Conservation (phyloP, 2,888 invertebrate genomes). For the Craniophora ligustri region DNA sequence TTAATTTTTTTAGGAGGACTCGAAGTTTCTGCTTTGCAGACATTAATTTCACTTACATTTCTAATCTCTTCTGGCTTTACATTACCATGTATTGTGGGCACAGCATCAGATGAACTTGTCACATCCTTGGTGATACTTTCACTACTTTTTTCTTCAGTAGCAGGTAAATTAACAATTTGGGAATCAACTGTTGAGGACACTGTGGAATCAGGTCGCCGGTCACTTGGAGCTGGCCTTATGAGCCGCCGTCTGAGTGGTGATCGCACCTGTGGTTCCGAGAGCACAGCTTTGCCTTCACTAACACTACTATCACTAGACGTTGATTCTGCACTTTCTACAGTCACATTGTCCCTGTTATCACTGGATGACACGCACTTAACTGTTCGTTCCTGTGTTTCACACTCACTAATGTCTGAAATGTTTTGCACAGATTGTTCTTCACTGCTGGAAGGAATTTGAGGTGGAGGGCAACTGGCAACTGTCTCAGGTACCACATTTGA, state of each 20-base stretch:
- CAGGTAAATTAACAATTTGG: constrained; percentile 65
- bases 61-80: constrained; percentile 81
- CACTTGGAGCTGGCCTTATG: constrained; percentile 78
- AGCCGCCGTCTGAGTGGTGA: constrained; percentile 78
- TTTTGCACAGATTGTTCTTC: constrained; percentile 69
- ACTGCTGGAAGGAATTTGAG: constrained; percentile 72
- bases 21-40: constrained; percentile 86
- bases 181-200: constrained; percentile 84
- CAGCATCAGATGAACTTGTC: constrained; percentile 84
- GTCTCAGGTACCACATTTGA: constrained; percentile 44
- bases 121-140: constrained; percentile 80
- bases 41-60: constrained; percentile 83
- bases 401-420: constrained; percentile 68
- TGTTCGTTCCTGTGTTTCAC: constrained; percentile 77
- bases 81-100: constrained; percentile 76
- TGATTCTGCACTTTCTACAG: constrained; percentile 84
- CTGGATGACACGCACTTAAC: constrained; percentile 82
- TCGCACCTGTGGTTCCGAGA: constrained; percentile 66
- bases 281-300: constrained; percentile 70
- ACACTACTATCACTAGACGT: constrained; percentile 84
- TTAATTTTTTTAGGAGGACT: constrained; percentile 84
- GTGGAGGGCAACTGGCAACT: constrained; percentile 31
- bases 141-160: constrained; percentile 67
- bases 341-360: constrained; percentile 81
- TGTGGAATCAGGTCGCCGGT: constrained; percentile 81